Base-by-base conservation (phyloP, 1,140 invertebrate genomes). In the Tenebrio molitor region DNA sequence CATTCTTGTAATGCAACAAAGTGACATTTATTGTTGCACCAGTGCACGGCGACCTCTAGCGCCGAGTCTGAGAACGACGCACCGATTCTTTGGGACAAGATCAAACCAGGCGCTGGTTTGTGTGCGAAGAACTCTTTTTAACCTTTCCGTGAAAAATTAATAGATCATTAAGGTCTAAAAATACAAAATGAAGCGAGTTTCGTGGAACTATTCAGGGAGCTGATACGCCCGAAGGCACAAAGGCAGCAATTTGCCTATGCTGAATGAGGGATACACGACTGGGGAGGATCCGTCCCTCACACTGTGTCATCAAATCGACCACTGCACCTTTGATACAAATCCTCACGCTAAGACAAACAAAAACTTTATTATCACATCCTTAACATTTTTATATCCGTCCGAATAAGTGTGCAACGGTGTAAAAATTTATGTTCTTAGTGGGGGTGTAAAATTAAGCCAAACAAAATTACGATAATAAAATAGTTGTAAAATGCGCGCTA, bases 221-320 rank as follows among this genome's bases (percentile, higher is more conserved):
- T 66, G 64, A 66, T 66, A 66, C 64, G 64, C 64, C 64, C 42
- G 64, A 41, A 14, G 64, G 16, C 62, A 65, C 64, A 66, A 66
- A 66, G 64, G 64, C 36, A 66, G 64, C 64, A 66, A 66, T 66
- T 66, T 66, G 64, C 64, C 64, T 66, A 66, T 66, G 42, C 36
- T 66, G 64, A 66, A 66, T 66, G 64, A 66, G 44, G 23, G 34
- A 41, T 41, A 66, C 64, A 66, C 44, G 64, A 66, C 64, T 66
- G 39, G 64, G 64, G 64, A 44, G 64, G 64, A 66, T 66, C 64
- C 10, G 17, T 21, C 34, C 17, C 19, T 42, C 64, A 36, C 64
- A 44, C 36, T 66, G 34, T 66, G 64, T 66, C 42, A 66, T 36
- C 64, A 66, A 19, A 66, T 19, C 64, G 15, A 44, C 64, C 64